These are phyloP conservation scores for Andrena minutula DNA, from an alignment of 2,888 invertebrate genomes.

Conservation along the genomic window DNA sequence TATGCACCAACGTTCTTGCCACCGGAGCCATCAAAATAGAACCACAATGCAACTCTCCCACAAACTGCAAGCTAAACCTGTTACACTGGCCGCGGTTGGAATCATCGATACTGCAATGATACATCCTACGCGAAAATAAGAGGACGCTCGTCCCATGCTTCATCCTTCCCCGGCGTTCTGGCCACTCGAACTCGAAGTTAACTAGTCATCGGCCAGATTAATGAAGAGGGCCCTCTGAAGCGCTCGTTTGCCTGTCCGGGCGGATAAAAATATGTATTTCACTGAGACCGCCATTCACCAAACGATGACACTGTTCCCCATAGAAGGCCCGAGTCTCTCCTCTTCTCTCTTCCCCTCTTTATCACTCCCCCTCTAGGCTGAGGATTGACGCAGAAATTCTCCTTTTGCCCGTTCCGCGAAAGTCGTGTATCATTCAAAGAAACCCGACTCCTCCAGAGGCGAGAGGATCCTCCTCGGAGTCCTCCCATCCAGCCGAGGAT, in stretches of 20 bases:
- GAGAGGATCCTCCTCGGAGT: slow-evolving; percentile 4
- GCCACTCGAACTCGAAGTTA: slow-evolving; percentile 50
- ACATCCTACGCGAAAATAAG: slow-evolving; percentile 22
- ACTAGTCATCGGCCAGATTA: slow-evolving; percentile 58
- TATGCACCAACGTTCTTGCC: too few species aligned
- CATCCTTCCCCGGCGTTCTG: background rate
- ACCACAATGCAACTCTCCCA: too few species aligned
- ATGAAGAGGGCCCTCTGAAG: slow-evolving; percentile 44
- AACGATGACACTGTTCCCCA: slow-evolving; percentile 54
- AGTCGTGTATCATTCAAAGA: slow-evolving; percentile 64
- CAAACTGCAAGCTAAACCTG: too few species aligned
- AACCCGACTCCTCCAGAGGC: slow-evolving; percentile 48
- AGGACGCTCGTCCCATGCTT: background rate
- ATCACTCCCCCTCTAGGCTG: background rate
- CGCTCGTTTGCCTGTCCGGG: slow-evolving; percentile 43
- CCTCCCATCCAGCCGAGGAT: slow-evolving; percentile 43
- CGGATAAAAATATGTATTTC: slow-evolving; percentile 48
- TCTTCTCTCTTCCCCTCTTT: background rate
- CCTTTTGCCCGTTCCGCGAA: slow-evolving; percentile 38
- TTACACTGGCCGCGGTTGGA: too few species aligned
- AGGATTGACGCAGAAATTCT: slow-evolving; percentile 24
- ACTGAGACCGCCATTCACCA: slow-evolving; percentile 15
- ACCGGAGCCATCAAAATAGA: too few species aligned
- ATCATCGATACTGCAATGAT: slow-evolving; percentile 11
- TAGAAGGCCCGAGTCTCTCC: background rate